phyloP scores from a whole-genome alignment of 2,888 invertebrate genomes.

The Idaea biselata region DNA sequence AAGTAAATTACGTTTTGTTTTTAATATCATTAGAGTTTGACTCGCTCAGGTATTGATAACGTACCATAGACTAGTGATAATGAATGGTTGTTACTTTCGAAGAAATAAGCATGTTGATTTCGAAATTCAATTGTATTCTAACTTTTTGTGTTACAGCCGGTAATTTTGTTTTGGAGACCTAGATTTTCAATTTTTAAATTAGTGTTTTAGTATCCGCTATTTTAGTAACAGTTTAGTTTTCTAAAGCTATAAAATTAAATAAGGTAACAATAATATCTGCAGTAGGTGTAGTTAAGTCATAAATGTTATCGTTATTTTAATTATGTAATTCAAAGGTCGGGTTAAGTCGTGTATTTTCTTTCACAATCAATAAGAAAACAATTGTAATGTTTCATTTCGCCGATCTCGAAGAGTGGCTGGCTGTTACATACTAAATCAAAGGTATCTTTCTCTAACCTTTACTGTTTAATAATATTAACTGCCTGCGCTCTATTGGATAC shows the following conservation, averaged over 20 bases:
- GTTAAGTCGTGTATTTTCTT: slow-evolving; percentile 1
- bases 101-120: not conserved
- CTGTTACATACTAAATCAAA: slow-evolving; percentile 19
- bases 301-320: not conserved
- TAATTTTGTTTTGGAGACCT: not conserved
- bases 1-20: slow-evolving; percentile 36
- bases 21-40: slow-evolving; percentile 7
- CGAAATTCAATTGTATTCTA: not conserved
- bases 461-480: slow-evolving; percentile 8
- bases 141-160: not conserved
- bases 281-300: not conserved
- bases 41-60: not conserved
- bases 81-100: not conserved
- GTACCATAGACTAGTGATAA: not conserved
- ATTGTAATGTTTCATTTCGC: slow-evolving; percentile 2
- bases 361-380: slow-evolving; percentile 2
- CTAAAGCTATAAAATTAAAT: no score
- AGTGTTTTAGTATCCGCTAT: not conserved
- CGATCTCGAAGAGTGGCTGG: slow-evolving; percentile 8
- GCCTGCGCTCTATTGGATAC: slow-evolving; percentile 11
- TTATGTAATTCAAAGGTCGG: not conserved
- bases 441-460: slow-evolving; percentile 14
- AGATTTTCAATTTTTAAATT: not conserved
- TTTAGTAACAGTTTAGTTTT: not conserved
- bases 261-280: no score